These are phyloP conservation scores for Drosophila dives DNA, from an alignment of 2,888 invertebrate genomes.

Conservation along the genomic window DNA sequence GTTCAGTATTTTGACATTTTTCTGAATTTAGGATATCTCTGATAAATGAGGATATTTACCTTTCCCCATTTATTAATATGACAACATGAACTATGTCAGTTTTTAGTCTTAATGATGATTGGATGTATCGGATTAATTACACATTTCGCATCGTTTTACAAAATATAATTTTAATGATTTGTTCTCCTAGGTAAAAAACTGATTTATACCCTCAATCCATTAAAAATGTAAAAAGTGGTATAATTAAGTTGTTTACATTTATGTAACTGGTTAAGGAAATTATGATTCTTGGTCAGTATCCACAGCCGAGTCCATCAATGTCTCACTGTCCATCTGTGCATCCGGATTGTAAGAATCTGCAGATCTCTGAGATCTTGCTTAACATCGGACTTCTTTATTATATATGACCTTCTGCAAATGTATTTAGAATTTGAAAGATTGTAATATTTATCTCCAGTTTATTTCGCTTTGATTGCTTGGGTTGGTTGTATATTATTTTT, in stretches of 20 bases:
- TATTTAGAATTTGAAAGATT: neutral
- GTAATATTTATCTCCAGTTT: neutral
- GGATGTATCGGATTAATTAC: neutral
- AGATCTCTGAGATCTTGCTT: neutral
- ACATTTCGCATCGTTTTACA: no score
- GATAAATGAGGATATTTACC: neutral
- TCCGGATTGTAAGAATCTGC: neutral
- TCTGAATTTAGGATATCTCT: neutral
- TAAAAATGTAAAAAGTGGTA: neutral
- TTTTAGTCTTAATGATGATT: neutral
- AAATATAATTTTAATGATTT: no score
- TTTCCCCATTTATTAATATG: neutral
- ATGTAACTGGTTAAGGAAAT: neutral
- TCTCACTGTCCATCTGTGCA: neutral
- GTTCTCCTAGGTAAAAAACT: no score
- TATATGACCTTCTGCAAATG: neutral
- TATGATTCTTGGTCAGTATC: neutral
- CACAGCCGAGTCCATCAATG: neutral
- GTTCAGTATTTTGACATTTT: neutral
- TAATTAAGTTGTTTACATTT: neutral
- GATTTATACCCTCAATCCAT: neutral
- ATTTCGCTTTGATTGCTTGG: neutral
- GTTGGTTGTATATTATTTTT: conserved; percentile 8
- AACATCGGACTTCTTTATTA: neutral
- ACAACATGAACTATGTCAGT: neutral